Percentiles rank a stretch among this genome's conserved stretches.
Evolutionary conservation across 2,113 vertebrate genomes (phyloP).

Genomic region (Poeciliopsis turrubarensis): DNA sequence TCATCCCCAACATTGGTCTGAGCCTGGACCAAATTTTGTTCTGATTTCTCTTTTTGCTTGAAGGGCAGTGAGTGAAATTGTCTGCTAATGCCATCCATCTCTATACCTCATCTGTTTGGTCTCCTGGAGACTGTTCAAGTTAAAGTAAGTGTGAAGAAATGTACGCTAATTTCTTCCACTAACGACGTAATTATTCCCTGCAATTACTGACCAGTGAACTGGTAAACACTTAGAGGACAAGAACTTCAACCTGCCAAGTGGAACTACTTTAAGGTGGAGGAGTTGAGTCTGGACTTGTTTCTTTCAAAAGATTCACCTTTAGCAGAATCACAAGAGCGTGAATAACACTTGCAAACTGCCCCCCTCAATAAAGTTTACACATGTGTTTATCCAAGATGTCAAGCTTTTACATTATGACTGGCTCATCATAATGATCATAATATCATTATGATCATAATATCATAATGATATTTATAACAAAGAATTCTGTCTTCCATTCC

Average conservation of each 20-base stretch:
- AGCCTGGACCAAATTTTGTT: no score
- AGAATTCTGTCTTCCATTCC: no score
- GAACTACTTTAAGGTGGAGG: constrained; percentile 35
- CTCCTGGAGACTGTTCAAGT: not conserved
- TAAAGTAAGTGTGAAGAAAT: not conserved
- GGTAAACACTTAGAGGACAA: constrained; percentile 12
- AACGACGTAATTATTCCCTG: not conserved
- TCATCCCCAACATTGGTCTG: no score
- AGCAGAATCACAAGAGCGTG: constrained; percentile 34
- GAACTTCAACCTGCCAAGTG: constrained; percentile 17
- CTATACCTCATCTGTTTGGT: not conserved
- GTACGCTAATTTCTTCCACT: not conserved
- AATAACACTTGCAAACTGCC: no score
- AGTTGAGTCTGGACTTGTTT: constrained; percentile 61
- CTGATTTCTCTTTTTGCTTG: no score
- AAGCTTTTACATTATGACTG: not conserved
- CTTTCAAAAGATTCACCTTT: not conserved
- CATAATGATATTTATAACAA: no score
- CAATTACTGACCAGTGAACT: constrained; percentile 10
- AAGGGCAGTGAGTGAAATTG: no score
- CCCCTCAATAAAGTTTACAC: not conserved
- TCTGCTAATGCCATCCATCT: no score
- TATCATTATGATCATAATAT: no score
- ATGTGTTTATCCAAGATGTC: not conserved
- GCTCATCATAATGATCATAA: no score